Base-by-base conservation (phyloP, 2,888 invertebrate genomes). In the Zygogramma bicolorata region DNA sequence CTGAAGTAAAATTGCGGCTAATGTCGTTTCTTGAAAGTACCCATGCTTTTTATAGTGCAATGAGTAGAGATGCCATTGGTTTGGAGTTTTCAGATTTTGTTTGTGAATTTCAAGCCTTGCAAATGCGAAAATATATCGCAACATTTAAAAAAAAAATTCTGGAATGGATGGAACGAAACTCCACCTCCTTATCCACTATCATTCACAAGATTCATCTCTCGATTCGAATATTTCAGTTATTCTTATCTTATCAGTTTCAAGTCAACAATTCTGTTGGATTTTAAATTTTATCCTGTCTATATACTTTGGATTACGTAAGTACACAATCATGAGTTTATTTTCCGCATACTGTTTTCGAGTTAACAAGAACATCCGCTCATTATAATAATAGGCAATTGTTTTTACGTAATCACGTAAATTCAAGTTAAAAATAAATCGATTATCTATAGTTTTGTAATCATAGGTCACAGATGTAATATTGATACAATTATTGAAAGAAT, bases 361-460 rank as follows among this genome's bases (percentile, higher is more conserved):
- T 70, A 73, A 70, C 70, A 22, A 68, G 65, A 60, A 70, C 70
- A 70, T 74, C 73, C 73, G 73, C 60, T 74, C 68, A 74, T 74
- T 74, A 70, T 58, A 65, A 68, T 68, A 63, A 65, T 70, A 29
- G 38, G 63, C 68, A 62, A 74, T 68, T 74, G 70, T 74, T 74
- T 74, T 65, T 65, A 63, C 70, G 65, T 68, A 70, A 74, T 68
- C 27, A 25, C 60, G 42, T 68, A 25, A 66, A 65, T 61, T 65
- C 61, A 27, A 57, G 60, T 68, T 58, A 46, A 57, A 62, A 66
- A 53, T 40, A 66, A 69, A 73, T 73, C 53, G 72, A 69, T 73
- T 73, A 68, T 53, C 61, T 53, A 73, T 66, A 66, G 67, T 34
- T 38, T 4, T 1, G 22, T 22, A 53, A 53, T 25, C 13, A 25